These are phyloP conservation scores for Sitobion miscanthi DNA, from an alignment of 1,140 invertebrate species.

Conservation along the genomic window DNA sequence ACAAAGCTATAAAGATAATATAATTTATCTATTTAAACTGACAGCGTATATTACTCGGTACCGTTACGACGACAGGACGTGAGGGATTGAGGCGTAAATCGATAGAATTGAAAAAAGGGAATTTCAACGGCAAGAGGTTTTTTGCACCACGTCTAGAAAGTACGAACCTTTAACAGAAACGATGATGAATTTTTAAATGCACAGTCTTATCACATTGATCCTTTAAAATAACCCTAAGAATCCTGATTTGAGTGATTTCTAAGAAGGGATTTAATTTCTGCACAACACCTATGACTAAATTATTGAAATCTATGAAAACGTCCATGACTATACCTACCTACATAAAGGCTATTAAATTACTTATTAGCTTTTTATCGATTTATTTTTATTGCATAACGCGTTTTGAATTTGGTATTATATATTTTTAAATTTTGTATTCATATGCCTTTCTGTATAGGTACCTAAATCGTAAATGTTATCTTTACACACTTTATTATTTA, in stretches of 20 bases:
- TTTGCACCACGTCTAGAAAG: neutral
- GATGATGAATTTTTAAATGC: neutral
- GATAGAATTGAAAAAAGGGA: neutral
- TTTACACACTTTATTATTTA: too few relatives aligned
- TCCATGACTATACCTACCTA: too few relatives aligned
- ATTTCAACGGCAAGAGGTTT: neutral
- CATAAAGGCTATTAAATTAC: neutral
- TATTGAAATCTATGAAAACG: neutral
- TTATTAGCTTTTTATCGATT: neutral
- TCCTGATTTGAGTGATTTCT: neutral
- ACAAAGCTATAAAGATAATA: neutral
- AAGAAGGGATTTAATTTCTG: neutral
- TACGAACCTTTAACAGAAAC: neutral
- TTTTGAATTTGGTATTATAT: neutral
- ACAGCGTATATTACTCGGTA: neutral
- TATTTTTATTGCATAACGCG: neutral
- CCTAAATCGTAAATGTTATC: too few relatives aligned
- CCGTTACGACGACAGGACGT: neutral
- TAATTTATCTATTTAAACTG: slow-evolving; percentile 14
- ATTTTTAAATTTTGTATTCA: too few relatives aligned
- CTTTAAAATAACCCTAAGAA: neutral
- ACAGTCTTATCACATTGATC: neutral
- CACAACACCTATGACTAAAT: neutral
- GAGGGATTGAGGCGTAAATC: neutral
- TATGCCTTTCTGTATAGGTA: too few relatives aligned